Percentiles rank a stretch among this genome's conserved stretches.
These are phyloP conservation scores for Exaiptasia diaphana DNA, from an alignment of 64 coral and sea anemone species.

Conservation along the genomic window DNA sequence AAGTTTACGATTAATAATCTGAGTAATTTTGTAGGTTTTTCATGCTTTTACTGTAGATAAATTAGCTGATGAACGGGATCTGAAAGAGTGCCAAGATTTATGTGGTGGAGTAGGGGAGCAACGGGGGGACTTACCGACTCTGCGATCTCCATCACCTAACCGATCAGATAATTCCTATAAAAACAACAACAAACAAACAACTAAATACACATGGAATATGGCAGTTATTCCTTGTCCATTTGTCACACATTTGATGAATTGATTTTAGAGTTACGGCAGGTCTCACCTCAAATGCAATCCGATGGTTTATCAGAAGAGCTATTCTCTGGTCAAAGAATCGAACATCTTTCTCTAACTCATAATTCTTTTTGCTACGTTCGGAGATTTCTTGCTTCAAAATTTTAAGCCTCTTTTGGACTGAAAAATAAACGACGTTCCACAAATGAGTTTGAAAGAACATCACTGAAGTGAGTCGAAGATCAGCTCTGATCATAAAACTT, in stretches of 20 bases:
- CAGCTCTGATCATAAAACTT: background rate
- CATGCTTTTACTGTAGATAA: too few species aligned
- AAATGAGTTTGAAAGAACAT: background rate
- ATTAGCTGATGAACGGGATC: too few species aligned
- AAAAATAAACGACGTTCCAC: background rate
- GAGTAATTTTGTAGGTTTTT: too few species aligned
- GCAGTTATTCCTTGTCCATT: too few species aligned
- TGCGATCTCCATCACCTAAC: constrained; percentile 9
- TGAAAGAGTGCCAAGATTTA: too few species aligned
- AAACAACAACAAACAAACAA: background rate
- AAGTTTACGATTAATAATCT: too few species aligned
- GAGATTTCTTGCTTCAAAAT: constrained; percentile 83
- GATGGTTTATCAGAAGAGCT: constrained; percentile 87
- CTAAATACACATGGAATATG: too few species aligned
- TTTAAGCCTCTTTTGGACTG: constrained; percentile 80
- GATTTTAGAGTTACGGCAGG: too few species aligned
- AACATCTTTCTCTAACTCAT: constrained; percentile 91
- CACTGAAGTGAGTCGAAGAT: background rate
- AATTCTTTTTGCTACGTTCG: constrained; percentile 89
- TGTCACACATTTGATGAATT: background rate
- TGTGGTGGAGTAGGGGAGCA: too few species aligned
- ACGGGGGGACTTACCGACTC: constrained; percentile 7
- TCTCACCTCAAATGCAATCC: constrained; percentile 83
- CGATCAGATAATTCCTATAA: constrained; percentile 24
- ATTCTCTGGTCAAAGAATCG: constrained; percentile 94